Evolutionary conservation across 2,888 invertebrate genomes (phyloP).

Genomic region (Oxystoma pomonae): DNA sequence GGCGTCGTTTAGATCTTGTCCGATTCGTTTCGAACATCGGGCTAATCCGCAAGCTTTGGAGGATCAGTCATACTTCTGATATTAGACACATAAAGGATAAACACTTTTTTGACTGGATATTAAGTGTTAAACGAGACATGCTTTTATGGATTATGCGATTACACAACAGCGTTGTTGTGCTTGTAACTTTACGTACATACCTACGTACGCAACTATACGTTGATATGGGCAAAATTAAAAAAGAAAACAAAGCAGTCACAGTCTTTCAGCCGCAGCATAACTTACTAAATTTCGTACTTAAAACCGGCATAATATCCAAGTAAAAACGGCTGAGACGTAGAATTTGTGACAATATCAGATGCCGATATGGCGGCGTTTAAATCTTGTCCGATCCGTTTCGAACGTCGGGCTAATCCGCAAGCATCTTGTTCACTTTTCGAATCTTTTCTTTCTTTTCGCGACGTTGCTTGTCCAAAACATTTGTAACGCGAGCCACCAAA

Average conservation of each 20-base stretch:
- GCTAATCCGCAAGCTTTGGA: conserved; percentile 18
- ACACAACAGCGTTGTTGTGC: no score
- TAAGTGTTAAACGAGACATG: no score
- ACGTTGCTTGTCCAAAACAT: not conserved
- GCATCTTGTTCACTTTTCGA: conserved; percentile 19
- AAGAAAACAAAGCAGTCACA: no score
- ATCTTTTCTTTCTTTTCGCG: not conserved
- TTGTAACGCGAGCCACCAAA: no score
- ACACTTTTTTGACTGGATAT: no score
- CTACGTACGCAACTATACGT: no score
- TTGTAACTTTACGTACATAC: no score
- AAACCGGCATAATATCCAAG: not conserved
- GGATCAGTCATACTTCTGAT: not conserved
- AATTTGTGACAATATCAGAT: conserved; percentile 39
- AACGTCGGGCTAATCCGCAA: conserved; percentile 19
- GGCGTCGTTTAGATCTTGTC: conserved; percentile 21
- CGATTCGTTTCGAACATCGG: not conserved
- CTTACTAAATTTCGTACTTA: not conserved
- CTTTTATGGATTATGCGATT: no score
- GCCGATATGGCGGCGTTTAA: conserved; percentile 22
- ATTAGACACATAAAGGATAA: no score
- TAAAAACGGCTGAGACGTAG: conserved; percentile 26
- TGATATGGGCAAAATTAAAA: no score
- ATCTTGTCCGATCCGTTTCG: conserved; percentile 10
- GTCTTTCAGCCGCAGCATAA: not conserved